Conservation (phyloP, 2,113 vertebrate species). For the Pterocles gutturalis region DNA sequence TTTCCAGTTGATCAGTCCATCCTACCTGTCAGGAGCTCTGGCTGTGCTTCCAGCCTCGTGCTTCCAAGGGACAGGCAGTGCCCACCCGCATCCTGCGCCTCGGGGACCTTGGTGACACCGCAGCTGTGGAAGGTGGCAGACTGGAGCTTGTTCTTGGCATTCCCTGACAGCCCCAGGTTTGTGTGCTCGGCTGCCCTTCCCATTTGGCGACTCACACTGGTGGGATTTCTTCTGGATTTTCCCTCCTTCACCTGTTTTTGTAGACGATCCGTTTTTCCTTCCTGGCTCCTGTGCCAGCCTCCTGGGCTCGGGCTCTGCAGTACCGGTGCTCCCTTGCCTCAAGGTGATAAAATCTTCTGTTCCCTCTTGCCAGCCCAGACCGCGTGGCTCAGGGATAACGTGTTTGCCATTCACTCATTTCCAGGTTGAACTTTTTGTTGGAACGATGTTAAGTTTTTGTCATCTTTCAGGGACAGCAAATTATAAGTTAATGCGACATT, state of each 20-base stretch:
- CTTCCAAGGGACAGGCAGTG: neutral
- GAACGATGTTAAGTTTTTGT: neutral
- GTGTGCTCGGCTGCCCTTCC: rapidly evolving
- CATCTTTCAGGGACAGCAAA: neutral
- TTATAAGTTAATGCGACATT: neutral
- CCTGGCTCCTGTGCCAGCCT: neutral
- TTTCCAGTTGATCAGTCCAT: neutral
- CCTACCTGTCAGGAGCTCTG: constrained; percentile 41
- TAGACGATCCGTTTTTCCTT: neutral
- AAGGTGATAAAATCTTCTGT: neutral
- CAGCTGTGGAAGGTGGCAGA: neutral
- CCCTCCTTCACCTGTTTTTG: neutral
- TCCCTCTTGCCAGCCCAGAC: neutral
- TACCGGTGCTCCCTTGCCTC: neutral
- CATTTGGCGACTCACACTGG: rapidly evolving
- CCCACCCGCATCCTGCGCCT: neutral
- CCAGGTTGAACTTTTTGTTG: neutral
- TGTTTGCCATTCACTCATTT: neutral
- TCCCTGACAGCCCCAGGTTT: neutral
- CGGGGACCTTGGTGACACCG: rapidly evolving
- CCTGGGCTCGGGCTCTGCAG: rapidly evolving
- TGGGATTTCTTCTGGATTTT: neutral
- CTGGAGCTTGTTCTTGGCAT: neutral
- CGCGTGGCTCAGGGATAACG: rapidly evolving
- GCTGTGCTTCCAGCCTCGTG: neutral